A percentile compares a stretch with the other conserved stretches of the same genome.
Evolutionary conservation across 2,888 invertebrate species (phyloP).

Genomic region (Hemicrepidius hirtus): DNA sequence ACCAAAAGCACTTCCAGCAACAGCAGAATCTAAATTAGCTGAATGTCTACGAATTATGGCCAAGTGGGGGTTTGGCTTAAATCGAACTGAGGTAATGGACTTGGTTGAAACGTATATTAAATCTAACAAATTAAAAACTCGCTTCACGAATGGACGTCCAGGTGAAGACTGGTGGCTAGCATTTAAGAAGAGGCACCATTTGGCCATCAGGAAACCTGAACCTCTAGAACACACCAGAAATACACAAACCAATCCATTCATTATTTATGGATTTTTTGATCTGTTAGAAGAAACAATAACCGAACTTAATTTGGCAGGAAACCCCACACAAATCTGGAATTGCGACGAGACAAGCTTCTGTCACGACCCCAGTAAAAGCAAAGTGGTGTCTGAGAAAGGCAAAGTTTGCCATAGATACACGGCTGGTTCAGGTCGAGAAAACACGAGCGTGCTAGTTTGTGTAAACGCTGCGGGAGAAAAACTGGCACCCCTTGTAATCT

Average conservation of each 20-base stretch:
- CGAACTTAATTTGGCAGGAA: slow-evolving; percentile 46
- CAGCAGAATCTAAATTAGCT: neutral
- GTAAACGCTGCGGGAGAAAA: slow-evolving; percentile 34
- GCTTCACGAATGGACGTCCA: slow-evolving; percentile 59
- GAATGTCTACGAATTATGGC: slow-evolving; percentile 9
- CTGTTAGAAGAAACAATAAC: slow-evolving; percentile 45
- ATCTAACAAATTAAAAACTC: slow-evolving; percentile 57
- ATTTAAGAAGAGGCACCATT: slow-evolving; percentile 57
- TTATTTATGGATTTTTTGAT: slow-evolving; percentile 53
- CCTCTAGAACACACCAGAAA: slow-evolving; percentile 62
- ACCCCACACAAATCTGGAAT: slow-evolving; percentile 57
- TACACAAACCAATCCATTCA: slow-evolving; percentile 59
- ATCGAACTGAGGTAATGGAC: neutral
- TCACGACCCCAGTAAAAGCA: slow-evolving; percentile 38
- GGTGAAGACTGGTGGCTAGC: slow-evolving; percentile 59
- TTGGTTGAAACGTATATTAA: slow-evolving; percentile 42
- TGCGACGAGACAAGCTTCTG: slow-evolving; percentile 54
- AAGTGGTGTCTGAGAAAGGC: slow-evolving; percentile 28
- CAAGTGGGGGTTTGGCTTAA: slow-evolving; percentile 6
- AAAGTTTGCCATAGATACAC: slow-evolving; percentile 23
- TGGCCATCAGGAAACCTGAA: slow-evolving; percentile 66
- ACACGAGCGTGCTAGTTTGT: slow-evolving; percentile 23
- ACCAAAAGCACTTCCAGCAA: neutral
- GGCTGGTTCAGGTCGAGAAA: slow-evolving; percentile 24
- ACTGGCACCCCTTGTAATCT: slow-evolving; percentile 25